Percentiles rank a stretch among this genome's conserved stretches.
Evolutionary conservation across 2,113 vertebrate species (phyloP).

Genomic region (Carassius carassius): DNA sequence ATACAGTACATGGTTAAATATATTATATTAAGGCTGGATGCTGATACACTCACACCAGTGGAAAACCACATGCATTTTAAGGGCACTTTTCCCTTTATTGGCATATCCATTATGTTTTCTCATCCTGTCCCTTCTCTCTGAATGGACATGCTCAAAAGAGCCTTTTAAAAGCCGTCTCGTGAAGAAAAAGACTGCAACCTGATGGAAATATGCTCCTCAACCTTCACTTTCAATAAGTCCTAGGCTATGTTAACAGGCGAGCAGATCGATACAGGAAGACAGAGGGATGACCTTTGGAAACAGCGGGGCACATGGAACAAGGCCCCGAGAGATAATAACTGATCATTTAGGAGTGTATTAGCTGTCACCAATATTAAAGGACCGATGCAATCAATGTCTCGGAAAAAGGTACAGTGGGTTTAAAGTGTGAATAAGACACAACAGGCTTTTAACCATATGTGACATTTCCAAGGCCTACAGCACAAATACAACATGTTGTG

Average conservation of each 20-base stretch:
- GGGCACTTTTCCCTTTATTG: constrained; percentile 56
- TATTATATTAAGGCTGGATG: background rate
- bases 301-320: constrained; percentile 70
- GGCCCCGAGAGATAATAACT: constrained; percentile 74
- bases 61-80: constrained; percentile 50
- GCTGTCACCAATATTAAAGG: constrained; percentile 73
- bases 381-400: constrained; percentile 58
- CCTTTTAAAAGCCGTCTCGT: constrained; percentile 60
- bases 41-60: constrained; percentile 13
- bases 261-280: constrained; percentile 71
- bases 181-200: constrained; percentile 51
- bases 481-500: constrained; percentile 22
- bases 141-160: constrained; percentile 57
- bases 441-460: constrained; percentile 32
- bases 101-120: constrained; percentile 63
- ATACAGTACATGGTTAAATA: background rate
- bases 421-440: background rate
- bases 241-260: constrained; percentile 65
- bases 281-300: constrained; percentile 75
- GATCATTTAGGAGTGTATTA: constrained; percentile 75
- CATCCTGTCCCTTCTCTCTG: constrained; percentile 56
- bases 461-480: constrained; percentile 44
- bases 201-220: constrained; percentile 65
- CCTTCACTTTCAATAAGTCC: constrained; percentile 66
- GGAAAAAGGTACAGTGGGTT: constrained; percentile 47